Evolutionary conservation across 2,113 vertebrate genomes (phyloP).

Genomic region (Saguinus midas): DNA sequence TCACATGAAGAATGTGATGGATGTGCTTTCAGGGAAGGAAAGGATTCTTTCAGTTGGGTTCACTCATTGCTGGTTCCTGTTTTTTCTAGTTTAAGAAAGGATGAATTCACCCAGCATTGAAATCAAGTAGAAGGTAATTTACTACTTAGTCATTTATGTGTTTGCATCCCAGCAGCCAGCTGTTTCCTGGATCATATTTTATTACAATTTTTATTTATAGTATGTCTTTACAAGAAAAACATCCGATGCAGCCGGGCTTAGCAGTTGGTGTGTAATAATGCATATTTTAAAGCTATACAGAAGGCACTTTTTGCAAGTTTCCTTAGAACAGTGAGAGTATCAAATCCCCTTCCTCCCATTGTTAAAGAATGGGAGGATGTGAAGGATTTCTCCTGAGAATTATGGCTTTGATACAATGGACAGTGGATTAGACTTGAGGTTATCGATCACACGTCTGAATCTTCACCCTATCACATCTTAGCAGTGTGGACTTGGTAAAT

Average conservation of each 20-base stretch:
- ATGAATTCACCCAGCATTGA: background rate
- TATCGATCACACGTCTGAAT: background rate
- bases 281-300: background rate
- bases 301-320: background rate
- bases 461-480: background rate
- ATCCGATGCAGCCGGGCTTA: background rate
- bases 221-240: background rate
- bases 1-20: background rate
- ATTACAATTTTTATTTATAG: slow-evolving; percentile 44
- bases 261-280: background rate
- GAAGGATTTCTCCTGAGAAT: background rate
- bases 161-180: slow-evolving; percentile 19
- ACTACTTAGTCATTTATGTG: slow-evolving; percentile 33
- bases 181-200: slow-evolving; percentile 53
- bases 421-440: background rate
- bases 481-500: too few relatives aligned
- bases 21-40: background rate
- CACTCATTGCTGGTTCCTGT: background rate
- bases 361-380: background rate
- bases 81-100: background rate
- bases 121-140: slow-evolving; percentile 30
- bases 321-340: background rate
- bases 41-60: background rate
- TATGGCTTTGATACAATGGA: background rate
- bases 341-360: background rate